Conservation (phyloP, 2,888 invertebrate species). For the Drosophila pegasa region DNA sequence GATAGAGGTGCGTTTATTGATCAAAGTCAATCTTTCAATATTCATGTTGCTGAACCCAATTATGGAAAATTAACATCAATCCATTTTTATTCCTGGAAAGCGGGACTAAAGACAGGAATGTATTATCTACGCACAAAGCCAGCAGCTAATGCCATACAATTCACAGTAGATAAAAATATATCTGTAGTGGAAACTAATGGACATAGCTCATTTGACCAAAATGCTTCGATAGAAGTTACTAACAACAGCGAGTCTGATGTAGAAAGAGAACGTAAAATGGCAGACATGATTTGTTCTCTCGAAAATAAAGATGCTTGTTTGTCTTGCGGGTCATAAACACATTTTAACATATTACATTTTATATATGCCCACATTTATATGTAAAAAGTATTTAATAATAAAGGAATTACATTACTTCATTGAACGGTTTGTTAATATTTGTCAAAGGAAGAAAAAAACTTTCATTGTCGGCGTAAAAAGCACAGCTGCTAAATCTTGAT, state of each 20-base stretch:
- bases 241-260: constrained; percentile 12
- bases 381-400: background rate
- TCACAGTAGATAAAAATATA: constrained; percentile 96
- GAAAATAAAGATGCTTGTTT: constrained; percentile 95
- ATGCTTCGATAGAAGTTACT: constrained; percentile 18
- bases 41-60: constrained; percentile 97
- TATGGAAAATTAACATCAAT: constrained; percentile 98
- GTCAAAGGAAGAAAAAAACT: background rate
- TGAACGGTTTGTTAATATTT: background rate
- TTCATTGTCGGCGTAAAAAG: too few relatives aligned
- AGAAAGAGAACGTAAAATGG: constrained; percentile 87
- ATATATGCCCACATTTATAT: constrained; percentile 1
- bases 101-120: constrained; percentile 99
- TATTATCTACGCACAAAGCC: constrained; percentile 98
- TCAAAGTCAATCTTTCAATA: constrained; percentile 98
- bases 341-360: constrained; percentile 7
- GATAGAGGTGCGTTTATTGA: constrained; percentile 99
- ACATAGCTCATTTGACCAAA: constrained; percentile 21
- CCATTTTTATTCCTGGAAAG: constrained; percentile 99
- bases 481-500: too few relatives aligned
- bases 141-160: constrained; percentile 98
- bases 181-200: constrained; percentile 80
- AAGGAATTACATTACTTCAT: background rate
- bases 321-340: constrained; percentile 91
- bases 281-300: constrained; percentile 93